Conservation (phyloP, 2,888 invertebrate genomes). For the Acanthosepion esculentum region DNA sequence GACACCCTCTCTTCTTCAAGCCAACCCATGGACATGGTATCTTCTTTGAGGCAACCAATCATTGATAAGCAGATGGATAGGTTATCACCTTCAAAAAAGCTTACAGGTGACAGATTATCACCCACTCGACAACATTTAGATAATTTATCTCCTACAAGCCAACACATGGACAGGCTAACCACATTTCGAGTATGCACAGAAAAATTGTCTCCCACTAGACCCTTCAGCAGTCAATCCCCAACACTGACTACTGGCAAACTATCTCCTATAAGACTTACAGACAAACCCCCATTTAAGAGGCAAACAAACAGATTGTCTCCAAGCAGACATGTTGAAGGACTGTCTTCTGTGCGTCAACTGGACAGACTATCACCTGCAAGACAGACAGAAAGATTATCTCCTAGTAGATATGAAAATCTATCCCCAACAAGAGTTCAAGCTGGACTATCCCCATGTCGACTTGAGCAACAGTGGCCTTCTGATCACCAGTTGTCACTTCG, state of each 20-base stretch:
- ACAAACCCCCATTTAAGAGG: background rate
- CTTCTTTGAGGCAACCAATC: background rate
- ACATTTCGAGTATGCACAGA: background rate
- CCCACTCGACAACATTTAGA: background rate
- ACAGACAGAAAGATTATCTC: background rate
- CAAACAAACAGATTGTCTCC: slow-evolving; percentile 24
- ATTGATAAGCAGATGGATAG: background rate
- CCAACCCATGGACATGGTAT: background rate
- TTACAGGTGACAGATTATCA: background rate
- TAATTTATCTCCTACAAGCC: slow-evolving; percentile 33
- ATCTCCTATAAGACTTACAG: background rate
- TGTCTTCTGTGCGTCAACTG: background rate
- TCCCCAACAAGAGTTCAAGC: background rate
- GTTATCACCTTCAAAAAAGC: slow-evolving; percentile 38
- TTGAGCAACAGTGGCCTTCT: background rate
- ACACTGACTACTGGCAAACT: background rate
- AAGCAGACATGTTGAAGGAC: background rate
- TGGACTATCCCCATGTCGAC: background rate
- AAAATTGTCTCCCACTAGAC: slow-evolving; percentile 37
- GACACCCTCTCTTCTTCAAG: background rate
- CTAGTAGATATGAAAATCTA: background rate
- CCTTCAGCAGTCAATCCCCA: background rate
- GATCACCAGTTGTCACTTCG: background rate
- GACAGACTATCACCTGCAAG: background rate
- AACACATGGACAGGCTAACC: background rate